Conservation (phyloP, 2,113 vertebrate species). For the Hypocryptadius cinnamomeus region DNA sequence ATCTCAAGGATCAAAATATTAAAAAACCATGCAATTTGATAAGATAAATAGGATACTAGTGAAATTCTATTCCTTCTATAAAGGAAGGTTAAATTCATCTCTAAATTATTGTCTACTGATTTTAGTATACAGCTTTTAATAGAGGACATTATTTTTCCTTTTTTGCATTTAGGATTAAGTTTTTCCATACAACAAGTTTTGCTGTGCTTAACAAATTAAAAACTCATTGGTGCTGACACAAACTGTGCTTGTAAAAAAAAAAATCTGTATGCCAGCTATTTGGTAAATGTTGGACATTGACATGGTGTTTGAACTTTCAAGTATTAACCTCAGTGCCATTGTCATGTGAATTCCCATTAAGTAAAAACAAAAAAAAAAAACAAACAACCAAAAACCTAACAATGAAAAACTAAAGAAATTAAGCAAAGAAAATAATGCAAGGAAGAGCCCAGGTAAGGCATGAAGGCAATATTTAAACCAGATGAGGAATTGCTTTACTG, state of each 20-base stretch:
- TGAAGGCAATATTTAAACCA: neutral
- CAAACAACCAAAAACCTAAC: neutral
- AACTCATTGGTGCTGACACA: rapidly evolving
- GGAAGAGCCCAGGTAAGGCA: neutral
- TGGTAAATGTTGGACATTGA: neutral
- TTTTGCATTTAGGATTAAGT: neutral
- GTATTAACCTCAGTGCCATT: neutral
- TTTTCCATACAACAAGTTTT: neutral
- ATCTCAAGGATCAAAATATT: neutral
- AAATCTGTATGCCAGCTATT: neutral
- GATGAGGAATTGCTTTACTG: neutral
- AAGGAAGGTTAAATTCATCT: neutral
- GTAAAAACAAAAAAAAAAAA: neutral
- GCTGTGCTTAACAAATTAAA: neutral
- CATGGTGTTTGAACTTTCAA: neutral
- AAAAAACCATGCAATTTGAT: neutral
- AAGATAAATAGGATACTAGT: neutral
- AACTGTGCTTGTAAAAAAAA: neutral
- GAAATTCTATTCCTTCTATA: neutral
- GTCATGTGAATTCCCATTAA: neutral
- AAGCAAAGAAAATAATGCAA: neutral
- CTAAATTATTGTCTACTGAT: neutral
- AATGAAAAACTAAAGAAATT: neutral
- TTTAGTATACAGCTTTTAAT: neutral
- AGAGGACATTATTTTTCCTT: neutral